These are phyloP conservation scores for Aphelenchoides avenae DNA, from an alignment of 1,140 invertebrate genomes.

Conservation along the genomic window DNA sequence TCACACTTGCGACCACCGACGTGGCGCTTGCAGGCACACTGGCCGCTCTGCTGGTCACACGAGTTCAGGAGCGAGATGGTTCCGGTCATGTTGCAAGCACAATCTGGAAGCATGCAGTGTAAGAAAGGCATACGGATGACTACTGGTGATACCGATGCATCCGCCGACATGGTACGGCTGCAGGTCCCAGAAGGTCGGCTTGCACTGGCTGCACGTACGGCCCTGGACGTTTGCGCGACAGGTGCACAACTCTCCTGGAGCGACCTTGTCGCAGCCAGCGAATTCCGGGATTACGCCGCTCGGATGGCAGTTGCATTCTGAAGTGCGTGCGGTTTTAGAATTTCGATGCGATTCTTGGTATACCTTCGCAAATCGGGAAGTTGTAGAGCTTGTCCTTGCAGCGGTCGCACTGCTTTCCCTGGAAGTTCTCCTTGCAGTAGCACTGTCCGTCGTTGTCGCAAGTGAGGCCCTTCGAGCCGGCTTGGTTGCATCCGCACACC, in stretches of 20 bases:
- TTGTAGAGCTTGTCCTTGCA: conserved; percentile 95
- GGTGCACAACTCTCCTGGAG: conserved; percentile 79
- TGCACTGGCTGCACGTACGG: conserved; percentile 87
- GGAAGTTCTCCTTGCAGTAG: conserved; percentile 79
- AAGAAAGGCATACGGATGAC: too few relatives aligned
- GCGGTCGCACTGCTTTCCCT: conserved; percentile 73
- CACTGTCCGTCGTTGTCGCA: conserved; percentile 82
- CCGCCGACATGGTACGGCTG: conserved; percentile 78
- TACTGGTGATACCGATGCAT: conserved; percentile 85
- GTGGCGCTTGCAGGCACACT: conserved; percentile 80
- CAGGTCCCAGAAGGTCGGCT: conserved; percentile 88
- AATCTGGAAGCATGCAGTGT: conserved; percentile 61
- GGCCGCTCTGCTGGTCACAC: conserved; percentile 75
- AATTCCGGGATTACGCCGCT: conserved; percentile 83
- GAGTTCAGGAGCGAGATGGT: conserved; percentile 77
- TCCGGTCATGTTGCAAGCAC: conserved; percentile 75
- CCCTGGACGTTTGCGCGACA: conserved; percentile 90
- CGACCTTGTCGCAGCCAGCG: conserved; percentile 72
- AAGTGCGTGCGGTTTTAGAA: too few relatives aligned
- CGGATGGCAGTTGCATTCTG: conserved; percentile 92
- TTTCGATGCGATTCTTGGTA: too few relatives aligned
- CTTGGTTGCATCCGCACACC: conserved; percentile 81
- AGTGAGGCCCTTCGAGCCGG: conserved; percentile 80
- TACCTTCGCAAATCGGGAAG: conserved; percentile 82
- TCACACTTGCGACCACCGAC: conserved; percentile 74